These are phyloP conservation scores for Avahi laniger DNA, from an alignment of 2,797 vertebrate species.

Conservation along the genomic window DNA sequence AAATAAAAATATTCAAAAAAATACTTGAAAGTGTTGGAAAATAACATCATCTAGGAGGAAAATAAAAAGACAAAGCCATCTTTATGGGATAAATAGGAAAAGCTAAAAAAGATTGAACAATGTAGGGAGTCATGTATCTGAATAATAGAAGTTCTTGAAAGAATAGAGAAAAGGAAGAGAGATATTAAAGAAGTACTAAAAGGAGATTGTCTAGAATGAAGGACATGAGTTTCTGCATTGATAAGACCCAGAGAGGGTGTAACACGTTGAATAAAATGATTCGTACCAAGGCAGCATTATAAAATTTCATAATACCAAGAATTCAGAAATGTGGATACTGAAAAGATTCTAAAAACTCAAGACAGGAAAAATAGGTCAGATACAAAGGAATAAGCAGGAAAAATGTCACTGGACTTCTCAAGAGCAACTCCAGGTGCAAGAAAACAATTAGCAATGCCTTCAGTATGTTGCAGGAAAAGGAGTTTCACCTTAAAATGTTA, in stretches of 20 bases:
- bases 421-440: background rate
- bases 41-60: background rate
- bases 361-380: background rate
- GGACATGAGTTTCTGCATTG: background rate
- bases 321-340: background rate
- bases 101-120: background rate
- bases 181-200: background rate
- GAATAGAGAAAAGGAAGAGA: background rate
- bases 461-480: background rate
- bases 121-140: background rate
- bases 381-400: background rate
- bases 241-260: background rate
- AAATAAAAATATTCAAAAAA: background rate
- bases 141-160: background rate
- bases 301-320: background rate
- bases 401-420: background rate
- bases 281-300: background rate
- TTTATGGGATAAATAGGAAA: background rate
- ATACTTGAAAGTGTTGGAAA: background rate
- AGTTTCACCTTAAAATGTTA: background rate
- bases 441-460: background rate
- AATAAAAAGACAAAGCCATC: background rate
- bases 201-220: background rate
- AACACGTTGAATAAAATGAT: background rate
- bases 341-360: background rate